These are phyloP conservation scores for Odontomachus brunneus DNA, from an alignment of 1,140 invertebrate genomes.

Conservation along the genomic window DNA sequence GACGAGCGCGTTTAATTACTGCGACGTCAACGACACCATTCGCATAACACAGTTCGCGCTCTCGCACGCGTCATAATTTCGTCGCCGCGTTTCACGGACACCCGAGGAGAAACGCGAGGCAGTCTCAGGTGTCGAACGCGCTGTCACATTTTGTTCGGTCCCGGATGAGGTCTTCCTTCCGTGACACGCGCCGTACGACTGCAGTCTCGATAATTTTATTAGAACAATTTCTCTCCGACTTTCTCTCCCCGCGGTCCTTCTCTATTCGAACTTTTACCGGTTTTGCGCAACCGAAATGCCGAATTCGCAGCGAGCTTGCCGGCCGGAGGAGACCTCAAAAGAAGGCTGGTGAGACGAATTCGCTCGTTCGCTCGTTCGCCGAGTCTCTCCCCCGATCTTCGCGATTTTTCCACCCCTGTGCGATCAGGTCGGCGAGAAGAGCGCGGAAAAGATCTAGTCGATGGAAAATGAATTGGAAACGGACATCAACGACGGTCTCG, in stretches of 20 bases:
- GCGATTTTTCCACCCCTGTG: background rate
- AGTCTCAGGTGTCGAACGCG: background rate
- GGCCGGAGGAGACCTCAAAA: too few relatives aligned
- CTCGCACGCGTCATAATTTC: slow-evolving; percentile 53
- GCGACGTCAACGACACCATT: slow-evolving; percentile 50
- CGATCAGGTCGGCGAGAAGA: background rate
- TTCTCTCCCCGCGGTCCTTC: too few relatives aligned
- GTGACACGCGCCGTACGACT: too few relatives aligned
- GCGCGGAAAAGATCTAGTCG: slow-evolving; percentile 39
- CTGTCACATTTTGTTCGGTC: too few relatives aligned
- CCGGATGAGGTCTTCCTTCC: too few relatives aligned
- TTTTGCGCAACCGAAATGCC: too few relatives aligned
- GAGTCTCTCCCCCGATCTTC: background rate
- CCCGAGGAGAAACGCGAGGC: background rate
- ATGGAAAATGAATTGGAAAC: slow-evolving; percentile 68
- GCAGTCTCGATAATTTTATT: too few relatives aligned
- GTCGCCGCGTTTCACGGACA: slow-evolving; percentile 63
- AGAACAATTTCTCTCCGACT: too few relatives aligned
- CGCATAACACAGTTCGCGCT: slow-evolving; percentile 59
- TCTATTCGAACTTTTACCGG: too few relatives aligned
- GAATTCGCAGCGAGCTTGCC: too few relatives aligned
- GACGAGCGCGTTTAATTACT: slow-evolving; percentile 38
- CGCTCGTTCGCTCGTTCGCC: too few relatives aligned
- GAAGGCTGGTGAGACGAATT: background rate
- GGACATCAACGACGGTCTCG: slow-evolving; percentile 8